Evolutionary conservation across 1,140 invertebrate genomes (phyloP), one percentile per base, ranked within the genome.

Genomic region (Polyergus mexicanus): DNA sequence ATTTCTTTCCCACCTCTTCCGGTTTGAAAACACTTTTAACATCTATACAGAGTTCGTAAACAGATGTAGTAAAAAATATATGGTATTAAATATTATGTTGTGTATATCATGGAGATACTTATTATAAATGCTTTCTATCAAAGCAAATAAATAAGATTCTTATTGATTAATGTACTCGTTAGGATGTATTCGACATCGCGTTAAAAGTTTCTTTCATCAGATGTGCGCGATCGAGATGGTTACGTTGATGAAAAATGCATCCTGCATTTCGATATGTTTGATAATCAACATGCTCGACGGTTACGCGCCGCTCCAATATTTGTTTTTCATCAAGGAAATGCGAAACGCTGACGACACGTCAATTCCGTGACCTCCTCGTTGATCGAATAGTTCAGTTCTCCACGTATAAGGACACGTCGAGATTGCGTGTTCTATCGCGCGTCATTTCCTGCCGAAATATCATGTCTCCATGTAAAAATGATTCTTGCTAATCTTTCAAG

Each of bases 381-480:
- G 84, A 86, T 89, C 85, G 62, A 85, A 90, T 89, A 41, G 63
- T 4, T 68, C 88, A 88, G 88, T 89, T 91, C 84, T 85, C 66
- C 63, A 51, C 77, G 86, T 25, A 38, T 54, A 72, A 81, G 54
- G 38, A 80, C 6, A 58, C 35, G 54, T n/a, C 11, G 47, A n/a
- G 41, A 58, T 32, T 5, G 28, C 44, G 47, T 68, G 19, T 74
- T 66, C 80, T 28, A 85, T 85, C 86, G 58, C 22, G 19, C 38
- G 19, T 51, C n/a, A 78, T 84, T 74, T 74, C 66, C 69, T 16
- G 41, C 66, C n/a, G 7, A 11, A 76, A 44, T 86, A 86, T 65
- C 38, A 28, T 25, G n/a, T n/a, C n/a, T 68, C 54, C 16, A 32
- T 41, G 19, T 54, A 38, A 38, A 85, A 72, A 68, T 16, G 1